Conservation (phyloP, 2,888 invertebrate genomes). For the Heliconius charithonia region DNA sequence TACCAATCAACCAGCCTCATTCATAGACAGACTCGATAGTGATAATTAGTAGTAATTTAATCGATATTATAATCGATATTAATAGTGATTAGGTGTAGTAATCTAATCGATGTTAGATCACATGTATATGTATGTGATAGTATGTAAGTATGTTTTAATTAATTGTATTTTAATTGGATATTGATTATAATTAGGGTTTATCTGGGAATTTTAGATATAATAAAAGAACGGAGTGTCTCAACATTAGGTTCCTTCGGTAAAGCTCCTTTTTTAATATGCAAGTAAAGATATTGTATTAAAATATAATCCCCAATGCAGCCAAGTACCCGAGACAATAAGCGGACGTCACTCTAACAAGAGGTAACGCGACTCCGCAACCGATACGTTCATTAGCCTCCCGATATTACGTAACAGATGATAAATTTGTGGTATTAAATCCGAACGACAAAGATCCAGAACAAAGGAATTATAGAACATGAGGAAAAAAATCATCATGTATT, state of each 20-base stretch:
- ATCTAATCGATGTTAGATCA: background rate
- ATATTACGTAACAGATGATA: conserved; percentile 56
- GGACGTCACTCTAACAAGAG: conserved; percentile 68
- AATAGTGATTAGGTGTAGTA: background rate
- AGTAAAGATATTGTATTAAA: conserved; percentile 4
- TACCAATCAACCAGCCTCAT: conserved; percentile 52
- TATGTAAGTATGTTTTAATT: background rate
- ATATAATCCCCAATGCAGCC: conserved; percentile 41
- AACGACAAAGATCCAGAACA: conserved; percentile 8
- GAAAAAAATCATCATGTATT: background rate
- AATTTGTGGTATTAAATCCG: conserved; percentile 32
- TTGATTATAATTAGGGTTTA: background rate
- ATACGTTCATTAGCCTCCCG: conserved; percentile 72
- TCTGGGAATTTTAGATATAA: too few relatives aligned
- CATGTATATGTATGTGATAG: background rate
- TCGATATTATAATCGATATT: background rate
- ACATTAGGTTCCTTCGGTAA: background rate
- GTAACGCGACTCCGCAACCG: conserved; percentile 74
- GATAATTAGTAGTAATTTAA: background rate
- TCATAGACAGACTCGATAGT: conserved; percentile 36
- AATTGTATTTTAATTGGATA: conserved; percentile 2
- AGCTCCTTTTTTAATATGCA: background rate
- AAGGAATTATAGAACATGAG: background rate
- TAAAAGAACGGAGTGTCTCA: background rate
- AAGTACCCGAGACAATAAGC: conserved; percentile 64